These are phyloP conservation scores for Amphimallon solstitiale DNA, from an alignment of 2,888 invertebrate species.

Conservation along the genomic window DNA sequence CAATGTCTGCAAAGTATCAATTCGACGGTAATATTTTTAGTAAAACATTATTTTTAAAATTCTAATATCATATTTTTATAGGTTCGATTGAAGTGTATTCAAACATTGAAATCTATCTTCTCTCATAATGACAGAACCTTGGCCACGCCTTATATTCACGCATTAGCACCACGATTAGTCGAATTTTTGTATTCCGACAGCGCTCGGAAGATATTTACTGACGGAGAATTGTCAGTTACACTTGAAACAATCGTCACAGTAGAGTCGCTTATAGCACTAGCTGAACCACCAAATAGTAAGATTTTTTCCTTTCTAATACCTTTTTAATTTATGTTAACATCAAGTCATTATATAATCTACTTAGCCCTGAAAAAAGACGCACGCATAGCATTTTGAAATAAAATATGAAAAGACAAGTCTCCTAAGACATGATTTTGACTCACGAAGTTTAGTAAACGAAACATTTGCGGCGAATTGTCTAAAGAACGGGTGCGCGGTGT, in stretches of 20 bases:
- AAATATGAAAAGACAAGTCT: too few relatives aligned
- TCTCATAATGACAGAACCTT: slow-evolving; percentile 75
- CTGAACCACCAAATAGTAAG: slow-evolving; percentile 83
- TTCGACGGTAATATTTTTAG: slow-evolving; percentile 63
- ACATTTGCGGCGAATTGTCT: too few relatives aligned
- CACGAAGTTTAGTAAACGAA: too few relatives aligned
- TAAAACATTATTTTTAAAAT: slow-evolving; percentile 12
- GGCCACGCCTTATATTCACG: slow-evolving; percentile 83
- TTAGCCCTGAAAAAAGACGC: too few relatives aligned
- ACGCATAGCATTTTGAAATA: too few relatives aligned
- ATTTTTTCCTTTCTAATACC: slow-evolving; percentile 48
- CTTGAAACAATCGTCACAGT: slow-evolving; percentile 79
- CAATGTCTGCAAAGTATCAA: slow-evolving; percentile 80
- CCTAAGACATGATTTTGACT: too few relatives aligned
- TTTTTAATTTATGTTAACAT: slow-evolving; percentile 33
- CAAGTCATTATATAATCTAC: too few relatives aligned
- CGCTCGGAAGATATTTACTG: slow-evolving; percentile 70
- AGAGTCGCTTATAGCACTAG: slow-evolving; percentile 78
- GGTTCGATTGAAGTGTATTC: slow-evolving; percentile 82
- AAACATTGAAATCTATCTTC: slow-evolving; percentile 81
- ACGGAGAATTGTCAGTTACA: slow-evolving; percentile 76
- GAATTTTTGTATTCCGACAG: slow-evolving; percentile 76
- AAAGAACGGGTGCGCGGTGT: too few relatives aligned
- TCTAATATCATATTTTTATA: slow-evolving; percentile 51
- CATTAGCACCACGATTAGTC: slow-evolving; percentile 81